These are phyloP conservation scores for Drosophila equinoxialis DNA, from an alignment of 1,140 invertebrate genomes.

Conservation along the genomic window DNA sequence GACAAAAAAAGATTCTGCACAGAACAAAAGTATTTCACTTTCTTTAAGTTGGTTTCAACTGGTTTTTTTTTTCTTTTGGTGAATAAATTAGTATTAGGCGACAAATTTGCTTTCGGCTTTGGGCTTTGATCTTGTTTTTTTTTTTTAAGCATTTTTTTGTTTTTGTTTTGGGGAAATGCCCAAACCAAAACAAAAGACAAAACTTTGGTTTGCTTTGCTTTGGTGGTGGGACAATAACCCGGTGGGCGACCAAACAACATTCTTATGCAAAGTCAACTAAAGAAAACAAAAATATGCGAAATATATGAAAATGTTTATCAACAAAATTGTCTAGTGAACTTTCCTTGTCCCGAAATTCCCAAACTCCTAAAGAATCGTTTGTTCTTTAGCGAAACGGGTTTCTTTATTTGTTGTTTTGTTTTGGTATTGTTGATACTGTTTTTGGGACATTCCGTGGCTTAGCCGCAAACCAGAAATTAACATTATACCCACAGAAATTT, in stretches of 20 bases:
- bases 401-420: conserved; percentile 22
- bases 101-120: conserved; percentile 54
- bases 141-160: conserved; percentile 12
- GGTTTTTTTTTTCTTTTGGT: conserved; percentile 33
- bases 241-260: conserved; percentile 24
- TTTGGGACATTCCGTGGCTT: conserved; percentile 43
- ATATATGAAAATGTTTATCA: conserved; percentile 15
- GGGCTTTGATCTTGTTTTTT: conserved; percentile 53
- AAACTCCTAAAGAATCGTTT: conserved; percentile 39
- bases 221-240: conserved; percentile 42
- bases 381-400: conserved; percentile 76
- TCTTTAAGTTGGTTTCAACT: conserved; percentile 68
- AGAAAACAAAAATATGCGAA: conserved; percentile 3
- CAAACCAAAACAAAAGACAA: conserved; percentile 39
- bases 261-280: conserved; percentile 5
- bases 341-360: conserved; percentile 53
- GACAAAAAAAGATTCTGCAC: conserved; percentile 50
- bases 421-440: background rate
- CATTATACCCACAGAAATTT: conserved; percentile 47
- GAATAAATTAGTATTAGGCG: conserved; percentile 62
- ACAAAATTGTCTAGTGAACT: conserved; percentile 40
- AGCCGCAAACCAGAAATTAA: conserved; percentile 37
- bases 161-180: conserved; percentile 39
- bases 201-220: background rate
- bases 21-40: conserved; percentile 65